These are phyloP conservation scores for Megaceryle torquata DNA, from an alignment of 2,113 vertebrate species.

Conservation along the genomic window DNA sequence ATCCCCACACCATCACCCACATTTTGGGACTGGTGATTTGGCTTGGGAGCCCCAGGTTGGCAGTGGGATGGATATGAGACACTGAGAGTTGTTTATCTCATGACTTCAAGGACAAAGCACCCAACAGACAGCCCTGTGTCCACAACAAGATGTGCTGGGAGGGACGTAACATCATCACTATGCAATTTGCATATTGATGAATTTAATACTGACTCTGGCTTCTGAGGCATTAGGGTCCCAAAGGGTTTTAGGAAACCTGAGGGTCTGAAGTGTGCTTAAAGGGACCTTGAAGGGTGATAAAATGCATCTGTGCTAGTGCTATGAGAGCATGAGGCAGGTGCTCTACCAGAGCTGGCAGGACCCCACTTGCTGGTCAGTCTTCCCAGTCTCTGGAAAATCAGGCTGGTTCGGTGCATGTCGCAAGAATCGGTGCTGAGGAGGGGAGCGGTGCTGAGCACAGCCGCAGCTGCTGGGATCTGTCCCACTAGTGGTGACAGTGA, in stretches of 20 bases:
- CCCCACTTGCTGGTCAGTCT: no score
- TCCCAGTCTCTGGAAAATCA: no score
- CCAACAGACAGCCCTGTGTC: background rate
- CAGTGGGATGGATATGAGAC: background rate
- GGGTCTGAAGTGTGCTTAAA: background rate
- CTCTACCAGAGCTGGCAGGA: no score
- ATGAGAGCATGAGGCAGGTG: no score
- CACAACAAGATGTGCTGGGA: background rate
- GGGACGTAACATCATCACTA: background rate
- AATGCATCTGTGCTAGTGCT: background rate
- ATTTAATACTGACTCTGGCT: background rate
- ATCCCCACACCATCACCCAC: accelerated
- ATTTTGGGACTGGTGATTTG: no score
- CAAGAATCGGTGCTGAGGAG: no score
- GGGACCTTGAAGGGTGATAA: background rate
- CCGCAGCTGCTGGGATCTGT: background rate
- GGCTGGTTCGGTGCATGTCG: no score
- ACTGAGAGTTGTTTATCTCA: background rate
- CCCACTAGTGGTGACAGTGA: background rate
- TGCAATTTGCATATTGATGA: background rate
- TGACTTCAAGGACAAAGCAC: background rate
- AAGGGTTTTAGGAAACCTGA: background rate
- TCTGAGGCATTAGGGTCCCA: background rate
- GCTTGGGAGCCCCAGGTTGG: background rate
- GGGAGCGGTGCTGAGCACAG: no score